Base-by-base conservation (phyloP, 1,140 invertebrate species). In the Phthorimaea operculella region DNA sequence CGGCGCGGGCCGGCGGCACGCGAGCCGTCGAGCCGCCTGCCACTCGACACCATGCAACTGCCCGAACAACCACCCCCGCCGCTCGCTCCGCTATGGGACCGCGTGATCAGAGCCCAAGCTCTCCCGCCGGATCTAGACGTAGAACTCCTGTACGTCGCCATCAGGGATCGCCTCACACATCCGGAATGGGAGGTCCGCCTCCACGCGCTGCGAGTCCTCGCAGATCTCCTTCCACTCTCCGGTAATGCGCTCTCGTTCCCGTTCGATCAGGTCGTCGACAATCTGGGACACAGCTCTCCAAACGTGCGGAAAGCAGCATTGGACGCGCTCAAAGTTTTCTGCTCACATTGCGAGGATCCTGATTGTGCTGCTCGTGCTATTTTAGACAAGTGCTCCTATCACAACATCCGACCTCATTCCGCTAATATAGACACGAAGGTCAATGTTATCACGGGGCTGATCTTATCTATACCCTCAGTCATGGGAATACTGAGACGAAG, bases 171-270 rank as follows among this genome's bases (percentile, higher is more conserved):
- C 36, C 84, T 94, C n/a, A 87, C 88, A 36, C 90, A 93, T 77
- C 92, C 92, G 0, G 93, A 94, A 78, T 92, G 92, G 90, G 91
- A 93, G 75, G 92, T 94, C 14, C 87, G 93, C 3, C 90, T 93
- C 47, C 92, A 94, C 70, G 92, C 92, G 15, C 76, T 94, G 1
- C 79, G 92, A 52, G 92, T 94, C 6, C 86, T 94, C 3, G 88
- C 90, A 9, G 92, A 94, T 74, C 84, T 94, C 16, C 77, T 94
- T 7, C 91, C 92, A 0, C 89, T 92, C 14, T 85, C 93, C 54
- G 87, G 87, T 11, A 85, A 89, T 47, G 83, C 87, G 28, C 85
- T 93, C 6, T 91, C 93, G 53, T 86, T 87, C 52, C 85, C 93
- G 8, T 86, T 93, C 44, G 86, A 87, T 4, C 89, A 91, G 68